Base-by-base conservation (phyloP, 2,113 vertebrate species). In the Anarrhichthys ocellatus region DNA sequence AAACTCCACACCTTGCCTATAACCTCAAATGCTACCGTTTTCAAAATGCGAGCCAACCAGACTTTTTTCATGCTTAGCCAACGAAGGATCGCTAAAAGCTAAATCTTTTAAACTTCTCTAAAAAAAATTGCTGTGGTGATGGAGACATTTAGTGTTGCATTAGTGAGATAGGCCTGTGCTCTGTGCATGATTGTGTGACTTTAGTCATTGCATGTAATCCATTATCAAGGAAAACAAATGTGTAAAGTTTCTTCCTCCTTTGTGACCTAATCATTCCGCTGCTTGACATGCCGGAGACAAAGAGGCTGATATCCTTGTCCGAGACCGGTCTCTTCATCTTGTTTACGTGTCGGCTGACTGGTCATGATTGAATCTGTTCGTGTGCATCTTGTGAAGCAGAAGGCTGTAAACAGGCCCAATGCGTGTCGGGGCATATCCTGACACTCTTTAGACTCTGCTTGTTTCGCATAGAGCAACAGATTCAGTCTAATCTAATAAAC, bases 401-500 rank as follows among this genome's bases (percentile, higher is more conserved):
- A 87, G 76, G 80, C 84, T 59, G 88, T 92, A 92, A 94, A 93
- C 85, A 91, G 77, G 71, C 71, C 6, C 1, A 24, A 89, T 85
- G 36, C 80, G 42, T 89, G 83, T 85, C 14, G 1, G 63, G 82
- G 76, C 84, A 88, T 64, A 86, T 84, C 50, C 80, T 67, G 59
- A 80, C 22, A 67, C 83, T 80, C 67, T 82, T 66, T 6, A 72
- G 27, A 67, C 42, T 78, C 59, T 67, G 80, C 59, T 82, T 80
- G 83, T 84, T 83, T 85, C 62, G 73, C 73, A 72, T 40, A 29
- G 69, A 40, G 65, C 27, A 81, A 63, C 75, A 71, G 68, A 90
- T 80, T 82, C 71, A 58, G 29, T 72, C 78, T 90, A 90, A 91
- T 92, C 89, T 91, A 91, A 91, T 88, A 83, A 90, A 89, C 66